Base-by-base conservation (phyloP, 2,888 invertebrate genomes). In the Gnatocerus cornutus region DNA sequence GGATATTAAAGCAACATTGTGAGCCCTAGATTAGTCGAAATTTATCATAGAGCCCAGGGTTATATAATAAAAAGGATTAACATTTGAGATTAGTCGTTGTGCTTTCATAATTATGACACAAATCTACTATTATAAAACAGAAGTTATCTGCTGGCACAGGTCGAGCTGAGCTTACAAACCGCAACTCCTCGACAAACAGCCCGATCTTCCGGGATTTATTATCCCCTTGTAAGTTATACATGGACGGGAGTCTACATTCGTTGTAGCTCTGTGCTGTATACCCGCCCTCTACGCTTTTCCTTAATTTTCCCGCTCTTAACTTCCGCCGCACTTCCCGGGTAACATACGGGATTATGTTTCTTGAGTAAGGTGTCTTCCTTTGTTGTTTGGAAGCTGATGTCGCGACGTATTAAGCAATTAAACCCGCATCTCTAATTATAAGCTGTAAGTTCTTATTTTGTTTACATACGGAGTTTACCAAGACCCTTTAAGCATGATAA, bases 381-480 rank as follows among this genome's bases (percentile, higher is more conserved):
- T 76, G 74, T 75, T 74, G 67, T 64, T 55, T 13, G 29, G 61
- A 45, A 55, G 62, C 66, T 67, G 70, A 75, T 72, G 75, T 76
- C 74, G 61, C 73, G 71, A 68, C 66, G 76, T 74, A 77, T 77
- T 77, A 75, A 75, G 74, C 76, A 74, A 76, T 76, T 76, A 70
- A 75, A 71, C 72, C 76, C 76, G 70, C 75, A 75, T 76, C 71
- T 69, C 74, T 74, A 76, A 76, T 75, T 76, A 76, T 72, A 74
- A 72, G 72, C 72, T 73, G 71, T 73, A 73, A 72, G 68, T 72
- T 72, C 74, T 69, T 71, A 69, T 73, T 68, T 61, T 61, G 56
- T 64, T 64, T 63, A 63, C 62, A 63, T 52, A 41, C 62, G 30
- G 43, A 41, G 62, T 63, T 63, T 50, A 41, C 37, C 41, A 10